Percentiles rank a stretch among this genome's conserved stretches.
phyloP scores from a whole-genome alignment of 2,113 vertebrate species.

The Noturus placidus region DNA sequence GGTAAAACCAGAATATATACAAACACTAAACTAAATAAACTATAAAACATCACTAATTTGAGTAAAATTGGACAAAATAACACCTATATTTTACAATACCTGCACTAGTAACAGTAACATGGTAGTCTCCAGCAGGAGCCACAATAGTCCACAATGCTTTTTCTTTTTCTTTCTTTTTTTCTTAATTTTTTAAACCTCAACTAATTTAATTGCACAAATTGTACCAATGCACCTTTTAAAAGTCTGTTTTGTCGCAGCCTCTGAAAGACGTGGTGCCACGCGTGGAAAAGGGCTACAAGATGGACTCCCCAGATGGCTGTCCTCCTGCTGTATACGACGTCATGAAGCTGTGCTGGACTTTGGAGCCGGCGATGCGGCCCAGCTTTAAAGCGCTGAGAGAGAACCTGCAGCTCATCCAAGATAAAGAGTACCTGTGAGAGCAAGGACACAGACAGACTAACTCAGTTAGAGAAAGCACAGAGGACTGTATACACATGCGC shows the following conservation, averaged over 20 bases:
- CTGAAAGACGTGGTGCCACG: constrained; percentile 29
- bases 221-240: background rate
- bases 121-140: constrained; percentile 32
- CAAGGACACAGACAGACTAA: background rate
- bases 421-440: constrained; percentile 55
- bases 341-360: constrained; percentile 95
- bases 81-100: background rate
- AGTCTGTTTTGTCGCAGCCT: background rate
- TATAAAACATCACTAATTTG: background rate
- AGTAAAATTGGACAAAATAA: background rate
- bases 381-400: constrained; percentile 86
- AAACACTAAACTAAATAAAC: too few relatives aligned
- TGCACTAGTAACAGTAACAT: background rate
- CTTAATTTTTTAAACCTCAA: background rate
- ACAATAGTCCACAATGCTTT: constrained; percentile 1
- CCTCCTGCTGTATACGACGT: constrained; percentile 85
- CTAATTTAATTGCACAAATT: background rate
- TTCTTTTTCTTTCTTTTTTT: background rate
- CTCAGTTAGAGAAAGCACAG: constrained; percentile 19
- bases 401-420: constrained; percentile 58
- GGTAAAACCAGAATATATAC: too few relatives aligned
- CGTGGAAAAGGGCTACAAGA: constrained; percentile 96
- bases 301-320: constrained; percentile 92
- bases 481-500: background rate
- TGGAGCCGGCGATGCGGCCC: constrained; percentile 82